Evolutionary conservation across 1,140 invertebrate genomes (phyloP).

Genomic region (Polyergus mexicanus): DNA sequence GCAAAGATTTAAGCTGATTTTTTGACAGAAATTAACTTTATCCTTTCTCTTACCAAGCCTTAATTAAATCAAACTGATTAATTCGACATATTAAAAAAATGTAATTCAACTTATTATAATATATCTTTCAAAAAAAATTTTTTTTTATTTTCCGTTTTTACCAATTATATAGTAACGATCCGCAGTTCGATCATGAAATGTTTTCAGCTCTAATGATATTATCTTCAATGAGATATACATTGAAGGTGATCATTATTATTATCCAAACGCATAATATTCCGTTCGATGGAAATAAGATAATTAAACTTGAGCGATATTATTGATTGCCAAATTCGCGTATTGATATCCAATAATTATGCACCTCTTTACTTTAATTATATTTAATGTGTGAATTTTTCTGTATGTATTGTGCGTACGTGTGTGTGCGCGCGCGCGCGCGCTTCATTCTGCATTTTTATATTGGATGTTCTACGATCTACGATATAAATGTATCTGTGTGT

Average conservation of each 20-base stretch:
- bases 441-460: background rate
- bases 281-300: slow-evolving; percentile 19
- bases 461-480: background rate
- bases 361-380: slow-evolving; percentile 8
- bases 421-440: too few species aligned
- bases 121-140: too few species aligned
- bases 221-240: slow-evolving; percentile 18
- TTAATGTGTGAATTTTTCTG: background rate
- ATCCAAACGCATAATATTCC: background rate
- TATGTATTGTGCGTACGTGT: too few species aligned
- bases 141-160: too few species aligned
- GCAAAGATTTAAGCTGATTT: background rate
- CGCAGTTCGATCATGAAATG: background rate
- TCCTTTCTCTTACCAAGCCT: background rate
- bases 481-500: background rate
- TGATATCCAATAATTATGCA: slow-evolving; percentile 20
- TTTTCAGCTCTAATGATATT: slow-evolving; percentile 5
- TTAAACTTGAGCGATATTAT: slow-evolving; percentile 29
- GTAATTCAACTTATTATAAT: background rate
- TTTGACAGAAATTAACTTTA: background rate
- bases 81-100: background rate
- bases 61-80: slow-evolving; percentile 18
- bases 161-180: background rate
- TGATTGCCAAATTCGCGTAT: slow-evolving; percentile 28
- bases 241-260: slow-evolving; percentile 23